These are phyloP conservation scores for Heliconius eleuchia DNA, from an alignment of 1,140 invertebrate species.

Conservation along the genomic window DNA sequence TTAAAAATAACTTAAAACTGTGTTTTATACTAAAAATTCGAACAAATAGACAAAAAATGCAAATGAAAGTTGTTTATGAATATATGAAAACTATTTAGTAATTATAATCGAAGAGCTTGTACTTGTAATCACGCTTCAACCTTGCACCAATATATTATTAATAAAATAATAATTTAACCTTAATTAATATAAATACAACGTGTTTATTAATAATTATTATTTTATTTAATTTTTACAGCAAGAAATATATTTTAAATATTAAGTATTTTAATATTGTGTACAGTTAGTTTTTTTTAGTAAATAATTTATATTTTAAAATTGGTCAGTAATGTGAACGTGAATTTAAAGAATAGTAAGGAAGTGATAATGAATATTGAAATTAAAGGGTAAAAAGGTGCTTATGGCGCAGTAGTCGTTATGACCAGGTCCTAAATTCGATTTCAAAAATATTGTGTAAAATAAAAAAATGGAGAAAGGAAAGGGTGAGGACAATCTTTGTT, in stretches of 20 bases:
- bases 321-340: background rate
- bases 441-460: background rate
- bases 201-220: background rate
- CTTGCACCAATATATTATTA: background rate
- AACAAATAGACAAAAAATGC: background rate
- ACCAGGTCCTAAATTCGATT: background rate
- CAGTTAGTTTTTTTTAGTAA: background rate
- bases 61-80: background rate
- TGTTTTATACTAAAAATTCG: too few relatives aligned
- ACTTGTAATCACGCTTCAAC: background rate
- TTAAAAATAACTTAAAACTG: too few relatives aligned
- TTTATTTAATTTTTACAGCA: background rate
- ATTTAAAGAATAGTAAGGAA: background rate
- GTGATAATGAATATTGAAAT: slow-evolving; percentile 6
- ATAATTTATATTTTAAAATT: background rate
- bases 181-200: background rate
- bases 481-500: too few relatives aligned
- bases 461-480: too few relatives aligned
- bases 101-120: background rate
- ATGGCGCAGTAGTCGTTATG: slow-evolving; percentile 1
- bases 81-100: background rate
- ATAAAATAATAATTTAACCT: background rate
- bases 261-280: background rate
- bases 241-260: too few relatives aligned
- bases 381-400: background rate